Evolutionary conservation across 1,140 invertebrate species (phyloP), one percentile per base, ranked within the genome.

Genomic region (Nilaparvata lugens): DNA sequence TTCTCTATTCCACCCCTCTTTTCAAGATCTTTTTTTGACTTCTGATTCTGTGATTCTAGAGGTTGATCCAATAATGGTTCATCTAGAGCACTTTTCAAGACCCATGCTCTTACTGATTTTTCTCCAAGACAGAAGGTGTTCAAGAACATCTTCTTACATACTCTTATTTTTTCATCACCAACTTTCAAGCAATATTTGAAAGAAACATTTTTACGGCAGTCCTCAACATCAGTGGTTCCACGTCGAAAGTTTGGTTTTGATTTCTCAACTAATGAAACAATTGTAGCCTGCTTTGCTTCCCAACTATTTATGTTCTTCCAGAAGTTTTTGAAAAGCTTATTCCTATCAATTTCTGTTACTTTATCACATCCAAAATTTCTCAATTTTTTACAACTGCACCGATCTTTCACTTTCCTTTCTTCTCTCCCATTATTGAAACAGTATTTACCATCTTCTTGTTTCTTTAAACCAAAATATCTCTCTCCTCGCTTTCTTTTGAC

Each of bases 401-500:
- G 1, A 11, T 11, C 54, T 61, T 60, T 60, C 25, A 61, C 21
- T 42, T 52, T 59, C 13, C 24, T 61, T 40, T 61, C 35, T 18
- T 58, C 7, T 28, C 25, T 61, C 59, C 59, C 35, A 54, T 40
- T 54, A 9, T 23, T 35, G 28, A 60, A 35, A 31, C 19, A 23
- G 28, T 60, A 60, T 54, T 60, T 43, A 25, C 19, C 19, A 55
- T 60, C 51, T 60, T 60, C 28, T 28, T 4, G 58, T 14, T 60
- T 60, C 24, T 60, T 38, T n/a, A 60, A 54, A n/a, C 58, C 56
- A 24, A 62, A 62, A 60, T 62, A 62, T 7, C 5, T 61, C 48
- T 62, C 56, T 55, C 61, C 64, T 65, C 64, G 57, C 57, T 56
- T 63, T 58, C 43, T 58, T 56, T 64, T 63, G 70, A 52, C 70